A percentile compares a stretch with the other conserved stretches of the same genome.
Conservation (phyloP, 2,113 vertebrate species). For the Neopipo cinnamomea region DNA sequence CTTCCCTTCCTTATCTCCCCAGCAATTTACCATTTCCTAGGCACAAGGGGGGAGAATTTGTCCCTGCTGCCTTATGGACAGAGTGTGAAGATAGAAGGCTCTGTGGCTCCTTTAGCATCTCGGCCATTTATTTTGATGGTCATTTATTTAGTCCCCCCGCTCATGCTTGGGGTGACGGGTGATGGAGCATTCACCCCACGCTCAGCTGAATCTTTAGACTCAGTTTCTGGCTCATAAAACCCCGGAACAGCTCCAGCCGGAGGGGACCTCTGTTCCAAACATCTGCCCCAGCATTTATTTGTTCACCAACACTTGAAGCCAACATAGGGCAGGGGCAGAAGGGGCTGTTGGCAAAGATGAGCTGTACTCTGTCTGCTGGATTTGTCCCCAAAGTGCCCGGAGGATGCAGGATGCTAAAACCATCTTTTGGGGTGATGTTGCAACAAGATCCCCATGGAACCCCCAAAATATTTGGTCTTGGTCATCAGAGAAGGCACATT, state of each 20-base stretch:
- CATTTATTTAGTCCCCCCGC: background rate
- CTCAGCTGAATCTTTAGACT: background rate
- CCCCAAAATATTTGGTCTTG: background rate
- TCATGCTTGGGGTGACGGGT: background rate
- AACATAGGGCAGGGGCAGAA: fast-evolving
- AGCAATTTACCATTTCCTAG: background rate
- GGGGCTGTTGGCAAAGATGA: too few species aligned
- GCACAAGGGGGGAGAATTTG: background rate
- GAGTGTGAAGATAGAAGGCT: background rate
- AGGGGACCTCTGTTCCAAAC: background rate
- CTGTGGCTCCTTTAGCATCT: background rate
- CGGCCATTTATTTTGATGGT: background rate
- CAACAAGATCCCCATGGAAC: fast-evolving
- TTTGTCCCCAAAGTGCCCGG: background rate
- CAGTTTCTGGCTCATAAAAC: background rate
- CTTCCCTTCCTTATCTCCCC: background rate
- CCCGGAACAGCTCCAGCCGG: background rate
- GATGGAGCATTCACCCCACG: background rate
- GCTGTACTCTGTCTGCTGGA: background rate
- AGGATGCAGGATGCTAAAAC: background rate
- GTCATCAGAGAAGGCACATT: background rate
- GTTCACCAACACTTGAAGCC: background rate
- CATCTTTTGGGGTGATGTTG: background rate
- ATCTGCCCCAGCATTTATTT: background rate
- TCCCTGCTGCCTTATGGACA: background rate